Evolutionary conservation across 2,888 invertebrate genomes (phyloP), one percentile per base, ranked within the genome.

Genomic region (Xylophagus ater): DNA sequence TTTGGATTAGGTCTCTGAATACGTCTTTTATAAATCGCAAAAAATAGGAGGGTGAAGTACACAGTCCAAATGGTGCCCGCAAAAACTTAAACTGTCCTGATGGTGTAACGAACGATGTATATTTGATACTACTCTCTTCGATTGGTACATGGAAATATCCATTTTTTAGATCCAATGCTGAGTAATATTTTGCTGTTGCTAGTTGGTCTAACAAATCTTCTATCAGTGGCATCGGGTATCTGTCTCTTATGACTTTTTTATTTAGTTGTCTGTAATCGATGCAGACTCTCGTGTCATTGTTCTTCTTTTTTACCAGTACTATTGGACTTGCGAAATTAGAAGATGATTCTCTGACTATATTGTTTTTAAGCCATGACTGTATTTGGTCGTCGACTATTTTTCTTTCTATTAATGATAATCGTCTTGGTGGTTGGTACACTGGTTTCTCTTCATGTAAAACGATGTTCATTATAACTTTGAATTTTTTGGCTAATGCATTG

Each of bases 21-120:
- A n/a, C n/a, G n/a, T n/a, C n/a, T n/a, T n/a, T n/a, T n/a, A n/a
- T n/a, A n/a, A n/a, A n/a, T n/a, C n/a, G n/a, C n/a, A n/a, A n/a
- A n/a, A n/a, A n/a, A n/a, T n/a, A n/a, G n/a, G n/a, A n/a, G n/a
- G n/a, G n/a, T n/a, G n/a, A n/a, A 26, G 50, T 53, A 19, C 42
- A 40, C 8, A 60, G 34, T 5, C 60, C 62, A 49, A 62, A 64
- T 0, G 60, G 60, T 33, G 51, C n/a, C 12, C 43, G 18, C 2
- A 33, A 29, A 35, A 49, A 52, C 19, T 54, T 49, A 12, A 42
- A 54, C 12, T 50, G 48, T 6, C 51, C 51, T n/a, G n/a, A n/a
- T n/a, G n/a, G n/a, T 7, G 49, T 48, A 6, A 50, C 37, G 32
- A 55, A 53, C 3, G 53, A 48, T 4, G 53, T 55, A 13, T 49